Percentiles rank a stretch among this genome's conserved stretches.
Conservation (phyloP, 1,140 invertebrate species). For the Ridgeia piscesae region DNA sequence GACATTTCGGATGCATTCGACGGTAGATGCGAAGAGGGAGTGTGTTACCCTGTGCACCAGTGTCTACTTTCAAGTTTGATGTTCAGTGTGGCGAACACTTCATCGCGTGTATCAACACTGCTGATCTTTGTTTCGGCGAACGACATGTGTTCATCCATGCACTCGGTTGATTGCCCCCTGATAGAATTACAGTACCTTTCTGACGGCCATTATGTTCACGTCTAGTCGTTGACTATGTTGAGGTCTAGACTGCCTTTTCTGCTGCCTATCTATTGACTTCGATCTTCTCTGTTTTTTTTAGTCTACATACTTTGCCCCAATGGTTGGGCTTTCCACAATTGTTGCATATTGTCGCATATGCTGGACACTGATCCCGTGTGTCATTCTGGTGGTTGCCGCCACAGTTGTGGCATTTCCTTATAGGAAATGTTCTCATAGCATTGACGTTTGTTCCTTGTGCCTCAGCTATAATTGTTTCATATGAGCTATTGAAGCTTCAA, state of each 20-base stretch:
- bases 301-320: slow-evolving; percentile 10
- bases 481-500: slow-evolving; percentile 3
- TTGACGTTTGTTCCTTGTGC: background rate
- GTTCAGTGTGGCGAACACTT: no score
- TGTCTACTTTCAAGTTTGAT: no score
- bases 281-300: background rate
- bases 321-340: slow-evolving; percentile 22
- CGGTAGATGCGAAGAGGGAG: no score
- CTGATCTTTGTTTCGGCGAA: no score
- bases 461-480: slow-evolving; percentile 10
- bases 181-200: slow-evolving; percentile 18
- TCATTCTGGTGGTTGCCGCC: background rate
- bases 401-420: background rate
- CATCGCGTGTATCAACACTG: no score
- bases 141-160: no score
- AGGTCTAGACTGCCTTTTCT: background rate
- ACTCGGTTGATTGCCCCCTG: slow-evolving; percentile 31
- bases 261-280: background rate
- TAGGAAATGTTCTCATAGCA: slow-evolving; percentile 11
- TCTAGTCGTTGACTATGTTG: background rate
- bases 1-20: no score
- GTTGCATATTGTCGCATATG: slow-evolving; percentile 17
- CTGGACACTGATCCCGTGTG: slow-evolving; percentile 3
- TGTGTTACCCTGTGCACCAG: no score
- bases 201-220: slow-evolving; percentile 24